Percentiles rank a stretch among this genome's conserved stretches.
Conservation (phyloP, 1,140 invertebrate genomes). For the Samia ricini region DNA sequence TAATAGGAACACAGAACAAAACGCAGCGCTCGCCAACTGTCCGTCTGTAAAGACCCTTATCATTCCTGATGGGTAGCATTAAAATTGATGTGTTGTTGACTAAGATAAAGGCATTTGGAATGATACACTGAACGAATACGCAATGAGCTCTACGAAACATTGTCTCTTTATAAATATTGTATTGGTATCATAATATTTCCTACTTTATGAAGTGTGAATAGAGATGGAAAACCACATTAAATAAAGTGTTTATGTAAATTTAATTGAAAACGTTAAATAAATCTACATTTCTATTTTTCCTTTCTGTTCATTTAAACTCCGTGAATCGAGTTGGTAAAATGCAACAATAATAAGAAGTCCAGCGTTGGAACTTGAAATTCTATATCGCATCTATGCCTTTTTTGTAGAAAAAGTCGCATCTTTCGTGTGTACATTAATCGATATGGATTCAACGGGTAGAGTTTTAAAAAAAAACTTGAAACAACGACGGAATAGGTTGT, state of each 20-base stretch:
- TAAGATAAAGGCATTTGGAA: neutral
- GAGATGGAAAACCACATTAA: neutral
- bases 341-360: too few species aligned
- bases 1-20: too few species aligned
- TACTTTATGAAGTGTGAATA: neutral
- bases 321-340: too few species aligned
- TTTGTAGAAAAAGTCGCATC: too few species aligned
- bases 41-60: neutral
- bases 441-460: too few species aligned
- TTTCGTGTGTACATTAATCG: too few species aligned
- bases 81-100: constrained; percentile 8
- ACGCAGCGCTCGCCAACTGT: neutral
- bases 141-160: neutral
- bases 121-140: constrained; percentile 1
- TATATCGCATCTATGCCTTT: too few species aligned
- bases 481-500: too few species aligned
- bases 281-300: neutral
- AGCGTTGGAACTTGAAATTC: too few species aligned
- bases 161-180: neutral
- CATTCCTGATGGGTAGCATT: neutral
- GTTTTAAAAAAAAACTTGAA: too few species aligned
- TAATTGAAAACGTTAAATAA: neutral
- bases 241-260: neutral
- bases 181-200: neutral
- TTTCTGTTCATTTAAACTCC: neutral